Evolutionary conservation across 2,113 vertebrate species (phyloP).

Genomic region (Aphelocoma coerulescens): DNA sequence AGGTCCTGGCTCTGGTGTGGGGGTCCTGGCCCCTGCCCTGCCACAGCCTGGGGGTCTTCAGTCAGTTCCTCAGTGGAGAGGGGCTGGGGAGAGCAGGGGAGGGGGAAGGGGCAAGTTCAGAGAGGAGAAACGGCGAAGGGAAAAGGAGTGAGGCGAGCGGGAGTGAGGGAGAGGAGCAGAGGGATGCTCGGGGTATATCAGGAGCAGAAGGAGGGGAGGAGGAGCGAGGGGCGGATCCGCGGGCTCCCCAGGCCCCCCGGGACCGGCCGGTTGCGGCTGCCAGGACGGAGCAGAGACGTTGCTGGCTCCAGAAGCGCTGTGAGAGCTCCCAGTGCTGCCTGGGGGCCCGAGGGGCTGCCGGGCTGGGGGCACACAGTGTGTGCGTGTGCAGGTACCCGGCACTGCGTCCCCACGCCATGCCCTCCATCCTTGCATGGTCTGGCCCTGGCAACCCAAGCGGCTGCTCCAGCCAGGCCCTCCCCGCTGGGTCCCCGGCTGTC

Average conservation of each 20-base stretch:
- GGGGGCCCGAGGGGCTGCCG: not conserved
- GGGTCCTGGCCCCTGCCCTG: not conserved
- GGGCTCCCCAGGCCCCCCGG: not conserved
- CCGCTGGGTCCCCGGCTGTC: constrained; percentile 31
- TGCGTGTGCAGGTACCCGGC: fast-evolving
- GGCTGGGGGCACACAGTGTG: fast-evolving
- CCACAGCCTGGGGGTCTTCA: not conserved
- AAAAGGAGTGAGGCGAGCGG: not conserved
- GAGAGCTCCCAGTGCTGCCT: not conserved
- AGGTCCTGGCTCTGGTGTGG: not conserved
- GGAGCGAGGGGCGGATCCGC: constrained; percentile 10
- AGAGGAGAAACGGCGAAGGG: not conserved
- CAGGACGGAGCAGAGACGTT: constrained; percentile 19
- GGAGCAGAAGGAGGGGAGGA: constrained; percentile 21
- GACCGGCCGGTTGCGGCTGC: constrained; percentile 3
- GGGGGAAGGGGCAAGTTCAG: not conserved
- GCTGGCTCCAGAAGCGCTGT: not conserved
- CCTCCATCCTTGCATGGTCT: not conserved
- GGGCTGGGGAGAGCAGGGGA: not conserved
- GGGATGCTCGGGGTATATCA: not conserved
- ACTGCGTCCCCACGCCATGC: not conserved
- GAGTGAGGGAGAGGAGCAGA: constrained; percentile 16
- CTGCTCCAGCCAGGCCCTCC: not conserved
- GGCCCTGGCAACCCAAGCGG: not conserved
- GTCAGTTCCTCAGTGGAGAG: not conserved